Base-by-base conservation (phyloP, 2,888 invertebrate genomes). In the Polyploca ridens region DNA sequence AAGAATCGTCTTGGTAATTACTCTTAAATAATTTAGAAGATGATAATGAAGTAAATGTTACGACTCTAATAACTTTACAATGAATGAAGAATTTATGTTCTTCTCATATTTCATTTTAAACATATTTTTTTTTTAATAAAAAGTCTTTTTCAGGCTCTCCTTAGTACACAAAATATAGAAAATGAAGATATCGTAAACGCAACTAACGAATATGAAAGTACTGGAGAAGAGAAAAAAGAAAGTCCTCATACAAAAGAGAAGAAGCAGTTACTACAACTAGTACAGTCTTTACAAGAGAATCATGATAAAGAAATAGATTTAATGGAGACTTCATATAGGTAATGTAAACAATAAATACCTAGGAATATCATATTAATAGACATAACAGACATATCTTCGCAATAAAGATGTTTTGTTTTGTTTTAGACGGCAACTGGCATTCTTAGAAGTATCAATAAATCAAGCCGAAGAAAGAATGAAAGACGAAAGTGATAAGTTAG, bases 281-380 rank as follows among this genome's bases (percentile, higher is more conserved):
- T 95, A 1, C 88, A 89, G 49, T 93, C 94, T 0, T 78, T 95
- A 44, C 95, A 95, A 76, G 94, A 95, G 71, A 93, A 95, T 71
- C 95, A 96, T 66, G 92, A 95, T 58, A 95, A 95, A 71, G 96
- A 96, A 83, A 91, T 95, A 54, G 95, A 95, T 81, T 81, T 96
- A 49, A 91, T 95, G 91, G 95, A 96, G 80, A 95, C 95, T 66
- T 95, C 95, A 0, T 96, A 95, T 72, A 95, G 95, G 95, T 95
- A 85, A 63, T 58, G 14, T 62, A 27, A 62, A 58, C 4, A 41
- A 41, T 41, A 41, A 13, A 41, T 41, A 13, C 7, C 7, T 3
- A 7, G 10, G 27, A 1, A 27, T 27, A 27, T 27, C 27, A 27
- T 27, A 27, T 27, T 27, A 27, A 27, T 1, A 27, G 27, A 27